These are phyloP conservation scores for Anthophora plumipes DNA, from an alignment of 2,888 invertebrate genomes.

Conservation along the genomic window DNA sequence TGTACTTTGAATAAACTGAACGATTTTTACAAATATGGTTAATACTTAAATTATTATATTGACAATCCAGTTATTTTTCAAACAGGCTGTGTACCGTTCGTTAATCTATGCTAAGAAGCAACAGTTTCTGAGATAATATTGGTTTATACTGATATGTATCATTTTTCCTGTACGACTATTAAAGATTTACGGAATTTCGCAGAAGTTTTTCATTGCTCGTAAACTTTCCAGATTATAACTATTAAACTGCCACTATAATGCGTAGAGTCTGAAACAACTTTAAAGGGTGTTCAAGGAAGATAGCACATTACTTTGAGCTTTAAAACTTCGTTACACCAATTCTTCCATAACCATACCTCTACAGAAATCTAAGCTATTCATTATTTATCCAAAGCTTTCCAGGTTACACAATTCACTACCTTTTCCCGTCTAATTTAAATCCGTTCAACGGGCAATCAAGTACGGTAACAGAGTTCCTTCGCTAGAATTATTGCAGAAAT, in stretches of 20 bases:
- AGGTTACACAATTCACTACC: neutral
- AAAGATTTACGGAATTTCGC: neutral
- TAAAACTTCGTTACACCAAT: neutral
- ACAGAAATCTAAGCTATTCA: neutral
- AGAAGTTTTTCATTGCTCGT: too few relatives aligned
- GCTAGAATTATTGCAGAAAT: too few relatives aligned
- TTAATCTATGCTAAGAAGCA: too few relatives aligned
- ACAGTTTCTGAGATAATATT: too few relatives aligned
- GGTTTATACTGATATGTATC: neutral
- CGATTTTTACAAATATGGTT: too few relatives aligned
- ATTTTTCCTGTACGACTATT: neutral
- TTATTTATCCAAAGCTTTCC: neutral
- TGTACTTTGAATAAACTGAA: too few relatives aligned
- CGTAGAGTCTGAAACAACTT: neutral
- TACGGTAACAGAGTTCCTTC: too few relatives aligned
- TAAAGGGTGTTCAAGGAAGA: neutral
- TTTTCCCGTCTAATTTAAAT: neutral
- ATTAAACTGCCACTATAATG: neutral
- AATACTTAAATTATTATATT: too few relatives aligned
- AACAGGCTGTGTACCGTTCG: too few relatives aligned
- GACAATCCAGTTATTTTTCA: too few relatives aligned
- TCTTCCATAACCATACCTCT: neutral
- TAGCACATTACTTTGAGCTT: neutral
- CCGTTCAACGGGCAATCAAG: too few relatives aligned
- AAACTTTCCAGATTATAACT: neutral